Evolutionary conservation across 64 coral and sea anemone genomes (phyloP).

Genomic region (Dendrophyllia cribrosa): DNA sequence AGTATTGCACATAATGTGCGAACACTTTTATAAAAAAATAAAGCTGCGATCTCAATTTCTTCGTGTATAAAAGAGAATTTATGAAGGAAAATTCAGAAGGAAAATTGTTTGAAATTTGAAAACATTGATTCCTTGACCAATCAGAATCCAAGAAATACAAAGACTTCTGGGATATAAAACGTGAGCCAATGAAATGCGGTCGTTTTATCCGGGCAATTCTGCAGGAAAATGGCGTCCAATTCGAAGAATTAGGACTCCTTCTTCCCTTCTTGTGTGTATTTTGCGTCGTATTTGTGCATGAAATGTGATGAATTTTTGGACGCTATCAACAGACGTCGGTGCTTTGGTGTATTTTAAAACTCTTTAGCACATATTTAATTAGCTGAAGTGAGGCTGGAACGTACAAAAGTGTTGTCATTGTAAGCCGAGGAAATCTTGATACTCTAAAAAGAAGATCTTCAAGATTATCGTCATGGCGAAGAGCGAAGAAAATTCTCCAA

Average conservation of each 20-base stretch:
- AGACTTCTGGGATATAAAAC: slow-evolving; percentile 44
- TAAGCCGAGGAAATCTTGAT: neutral
- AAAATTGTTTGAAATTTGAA: slow-evolving; percentile 67
- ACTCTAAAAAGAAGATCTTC: neutral
- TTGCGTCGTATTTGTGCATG: neutral
- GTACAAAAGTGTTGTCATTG: neutral
- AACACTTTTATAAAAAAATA: neutral
- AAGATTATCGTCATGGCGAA: neutral
- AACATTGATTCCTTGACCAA: slow-evolving; percentile 55
- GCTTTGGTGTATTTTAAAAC: neutral
- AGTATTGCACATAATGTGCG: neutral
- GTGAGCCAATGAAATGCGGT: slow-evolving; percentile 64
- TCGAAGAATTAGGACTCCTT: slow-evolving; percentile 61
- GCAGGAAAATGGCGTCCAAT: slow-evolving; percentile 85
- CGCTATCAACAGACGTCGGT: neutral
- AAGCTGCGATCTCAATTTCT: slow-evolving; percentile 25
- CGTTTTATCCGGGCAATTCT: slow-evolving; percentile 67
- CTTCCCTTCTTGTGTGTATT: neutral
- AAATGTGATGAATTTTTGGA: neutral
- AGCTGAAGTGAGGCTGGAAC: too few species aligned
- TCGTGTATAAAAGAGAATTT: neutral
- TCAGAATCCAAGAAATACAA: slow-evolving; percentile 55
- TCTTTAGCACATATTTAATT: too few species aligned
- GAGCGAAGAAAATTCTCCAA: slow-evolving; percentile 27
- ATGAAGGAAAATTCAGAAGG: neutral